Conservation (phyloP, 2,797 vertebrate species). For the Peromyscus nudipes region DNA sequence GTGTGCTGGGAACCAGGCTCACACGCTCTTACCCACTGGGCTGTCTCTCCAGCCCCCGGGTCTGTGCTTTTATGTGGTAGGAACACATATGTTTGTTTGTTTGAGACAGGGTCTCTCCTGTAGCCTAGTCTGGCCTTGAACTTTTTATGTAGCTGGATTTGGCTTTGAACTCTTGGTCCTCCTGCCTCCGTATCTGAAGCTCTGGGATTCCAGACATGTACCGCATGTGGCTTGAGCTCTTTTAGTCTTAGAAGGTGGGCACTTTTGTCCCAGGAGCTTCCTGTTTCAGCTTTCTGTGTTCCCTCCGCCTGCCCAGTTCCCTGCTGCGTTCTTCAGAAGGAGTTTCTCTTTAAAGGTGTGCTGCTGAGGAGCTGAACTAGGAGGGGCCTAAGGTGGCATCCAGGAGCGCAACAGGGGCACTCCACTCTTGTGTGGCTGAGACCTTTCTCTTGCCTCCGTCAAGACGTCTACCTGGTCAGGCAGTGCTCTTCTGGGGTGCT, state of each 20-base stretch:
- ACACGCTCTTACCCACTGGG: neutral
- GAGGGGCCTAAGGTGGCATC: neutral
- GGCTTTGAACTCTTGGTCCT: neutral
- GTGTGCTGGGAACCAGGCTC: neutral
- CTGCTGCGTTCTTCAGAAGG: neutral
- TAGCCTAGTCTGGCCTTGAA: neutral
- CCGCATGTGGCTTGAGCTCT: neutral
- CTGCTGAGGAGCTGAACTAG: neutral
- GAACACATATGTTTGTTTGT: neutral
- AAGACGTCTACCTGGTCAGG: neutral
- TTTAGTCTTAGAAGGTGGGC: constrained; percentile 43
- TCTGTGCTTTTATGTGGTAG: neutral
- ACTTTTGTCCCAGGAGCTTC: neutral
- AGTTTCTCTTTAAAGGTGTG: neutral
- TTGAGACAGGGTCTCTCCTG: neutral
- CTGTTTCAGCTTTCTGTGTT: neutral
- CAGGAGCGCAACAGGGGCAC: neutral
- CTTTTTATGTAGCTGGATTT: neutral
- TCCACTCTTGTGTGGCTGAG: neutral
- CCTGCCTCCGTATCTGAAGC: neutral
- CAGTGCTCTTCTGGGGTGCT: neutral
- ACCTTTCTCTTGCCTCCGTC: neutral
- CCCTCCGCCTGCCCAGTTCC: neutral
- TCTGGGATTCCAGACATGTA: neutral
- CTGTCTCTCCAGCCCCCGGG: neutral